Evolutionary conservation across 2,113 vertebrate genomes (phyloP).

Genomic region (Zosterops lateralis): DNA sequence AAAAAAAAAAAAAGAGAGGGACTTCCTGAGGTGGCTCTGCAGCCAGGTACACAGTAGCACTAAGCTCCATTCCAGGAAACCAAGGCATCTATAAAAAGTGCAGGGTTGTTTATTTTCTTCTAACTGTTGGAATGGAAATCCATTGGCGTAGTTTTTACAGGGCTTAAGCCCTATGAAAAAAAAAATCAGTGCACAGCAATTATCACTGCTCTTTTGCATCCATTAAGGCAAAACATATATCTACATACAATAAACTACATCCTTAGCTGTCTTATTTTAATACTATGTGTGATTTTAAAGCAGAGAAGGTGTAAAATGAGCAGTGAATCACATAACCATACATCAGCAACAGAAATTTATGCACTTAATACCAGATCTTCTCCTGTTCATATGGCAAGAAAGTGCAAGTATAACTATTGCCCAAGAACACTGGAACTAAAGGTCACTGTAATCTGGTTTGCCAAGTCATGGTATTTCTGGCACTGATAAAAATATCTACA

Average conservation of each 20-base stretch:
- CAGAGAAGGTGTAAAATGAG: slow-evolving; percentile 44
- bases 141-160: slow-evolving; percentile 59
- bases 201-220: slow-evolving; percentile 65
- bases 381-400: slow-evolving; percentile 20
- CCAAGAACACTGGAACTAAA: slow-evolving; percentile 35
- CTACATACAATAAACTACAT: slow-evolving; percentile 34
- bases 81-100: slow-evolving; percentile 75
- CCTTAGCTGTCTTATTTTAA: slow-evolving; percentile 46
- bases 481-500: slow-evolving; percentile 41
- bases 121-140: slow-evolving; percentile 63
- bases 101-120: slow-evolving; percentile 52
- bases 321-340: slow-evolving; percentile 21
- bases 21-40: slow-evolving; percentile 74
- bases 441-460: slow-evolving; percentile 52
- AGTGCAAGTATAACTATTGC: slow-evolving; percentile 44
- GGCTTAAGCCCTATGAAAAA: slow-evolving; percentile 60
- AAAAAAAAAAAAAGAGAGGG: neutral
- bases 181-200: slow-evolving; percentile 66
- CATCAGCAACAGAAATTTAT: slow-evolving; percentile 39
- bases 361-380: slow-evolving; percentile 40
- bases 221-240: slow-evolving; percentile 69
- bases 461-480: slow-evolving; percentile 52
- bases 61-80: slow-evolving; percentile 68
- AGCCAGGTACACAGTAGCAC: slow-evolving; percentile 72
- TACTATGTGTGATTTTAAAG: slow-evolving; percentile 40